Evolutionary conservation across 2,888 invertebrate genomes (phyloP).

Genomic region (Aphodius granarius): DNA sequence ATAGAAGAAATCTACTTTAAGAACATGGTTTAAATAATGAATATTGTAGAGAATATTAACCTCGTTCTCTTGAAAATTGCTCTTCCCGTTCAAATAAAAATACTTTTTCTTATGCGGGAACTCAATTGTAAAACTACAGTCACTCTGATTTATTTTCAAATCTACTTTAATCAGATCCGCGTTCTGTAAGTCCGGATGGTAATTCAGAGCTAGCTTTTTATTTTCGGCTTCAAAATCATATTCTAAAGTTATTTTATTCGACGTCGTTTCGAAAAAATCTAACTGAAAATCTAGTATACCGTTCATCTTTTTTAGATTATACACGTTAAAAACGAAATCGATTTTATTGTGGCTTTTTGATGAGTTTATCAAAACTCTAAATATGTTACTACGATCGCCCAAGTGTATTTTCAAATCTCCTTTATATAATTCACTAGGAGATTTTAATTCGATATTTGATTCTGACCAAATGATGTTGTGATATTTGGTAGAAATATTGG

Average conservation of each 20-base stretch:
- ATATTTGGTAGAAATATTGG: constrained; percentile 15
- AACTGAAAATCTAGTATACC: background rate
- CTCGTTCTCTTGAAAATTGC: constrained; percentile 1
- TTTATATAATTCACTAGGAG: constrained; percentile 20
- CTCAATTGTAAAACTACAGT: constrained; percentile 27
- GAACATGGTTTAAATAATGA: background rate
- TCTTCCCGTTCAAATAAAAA: constrained; percentile 4
- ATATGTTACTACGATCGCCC: background rate
- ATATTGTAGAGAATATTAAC: background rate
- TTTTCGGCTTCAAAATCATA: constrained; percentile 14
- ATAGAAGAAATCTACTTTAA: constrained; percentile 2
- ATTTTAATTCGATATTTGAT: constrained; percentile 15
- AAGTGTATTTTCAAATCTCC: constrained; percentile 18
- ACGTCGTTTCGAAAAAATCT: background rate
- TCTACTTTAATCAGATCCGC: background rate
- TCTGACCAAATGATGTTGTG: constrained; percentile 18
- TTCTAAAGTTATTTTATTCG: background rate
- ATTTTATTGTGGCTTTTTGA: constrained; percentile 7
- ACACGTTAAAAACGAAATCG: background rate
- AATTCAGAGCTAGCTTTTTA: constrained; percentile 1
- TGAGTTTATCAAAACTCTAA: background rate
- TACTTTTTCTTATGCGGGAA: constrained; percentile 21
- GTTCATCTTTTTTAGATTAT: background rate
- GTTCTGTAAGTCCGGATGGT: background rate
- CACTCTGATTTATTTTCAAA: background rate